Percentiles rank a stretch among this genome's conserved stretches.
Evolutionary conservation across 2,888 invertebrate genomes (phyloP).

Genomic region (Pyrochroa serraticornis): DNA sequence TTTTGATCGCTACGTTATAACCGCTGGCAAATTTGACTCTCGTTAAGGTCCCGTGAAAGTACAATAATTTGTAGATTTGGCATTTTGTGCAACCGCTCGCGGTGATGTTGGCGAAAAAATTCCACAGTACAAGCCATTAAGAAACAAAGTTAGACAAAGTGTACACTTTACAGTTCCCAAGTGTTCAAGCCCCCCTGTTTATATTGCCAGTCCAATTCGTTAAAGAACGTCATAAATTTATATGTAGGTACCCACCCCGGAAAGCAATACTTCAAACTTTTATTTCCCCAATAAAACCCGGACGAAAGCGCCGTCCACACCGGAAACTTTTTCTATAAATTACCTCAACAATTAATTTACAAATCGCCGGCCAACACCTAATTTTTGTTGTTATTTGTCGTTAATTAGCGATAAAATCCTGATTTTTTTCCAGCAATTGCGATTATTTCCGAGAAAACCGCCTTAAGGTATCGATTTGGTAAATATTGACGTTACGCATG

Average conservation of each 20-base stretch:
- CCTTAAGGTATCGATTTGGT: constrained; percentile 29
- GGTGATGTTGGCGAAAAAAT: neutral
- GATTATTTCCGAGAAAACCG: neutral
- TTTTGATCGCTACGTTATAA: no score
- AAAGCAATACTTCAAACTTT: constrained; percentile 16
- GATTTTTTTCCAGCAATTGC: no score
- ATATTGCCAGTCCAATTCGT: constrained; percentile 11
- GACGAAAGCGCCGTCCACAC: neutral
- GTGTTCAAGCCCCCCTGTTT: constrained; percentile 4
- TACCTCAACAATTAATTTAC: constrained; percentile 22
- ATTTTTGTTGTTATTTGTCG: no score
- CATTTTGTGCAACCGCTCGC: neutral
- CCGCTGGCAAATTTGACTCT: no score
- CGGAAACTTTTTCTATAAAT: constrained; percentile 27
- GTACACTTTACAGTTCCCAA: constrained; percentile 1
- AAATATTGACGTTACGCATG: constrained; percentile 36
- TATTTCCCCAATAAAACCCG: constrained; percentile 8
- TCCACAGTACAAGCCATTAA: neutral
- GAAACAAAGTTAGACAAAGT: constrained; percentile 4
- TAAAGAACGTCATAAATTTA: constrained; percentile 12
- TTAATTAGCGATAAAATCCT: no score
- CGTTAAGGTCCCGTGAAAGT: no score
- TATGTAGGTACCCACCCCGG: neutral
- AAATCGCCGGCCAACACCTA: neutral
- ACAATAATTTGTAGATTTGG: neutral